Base-by-base conservation (phyloP, 2,888 invertebrate genomes). In the Heteromyza rotundicornis region DNA sequence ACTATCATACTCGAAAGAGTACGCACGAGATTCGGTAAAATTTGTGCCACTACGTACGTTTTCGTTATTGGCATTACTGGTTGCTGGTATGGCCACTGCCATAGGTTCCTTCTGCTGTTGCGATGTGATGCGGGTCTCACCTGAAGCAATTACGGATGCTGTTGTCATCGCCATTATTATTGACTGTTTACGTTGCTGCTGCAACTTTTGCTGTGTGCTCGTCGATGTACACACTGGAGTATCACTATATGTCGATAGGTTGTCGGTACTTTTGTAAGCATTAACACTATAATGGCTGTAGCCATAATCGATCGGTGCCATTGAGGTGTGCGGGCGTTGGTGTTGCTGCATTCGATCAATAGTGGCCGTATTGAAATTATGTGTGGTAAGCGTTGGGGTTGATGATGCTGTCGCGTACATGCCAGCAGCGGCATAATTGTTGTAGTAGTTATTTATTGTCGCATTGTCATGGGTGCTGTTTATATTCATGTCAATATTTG, bases 201-300 rank as follows among this genome's bases (percentile, higher is more conserved):
- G 76, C 17, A 40, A 20, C 20, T 67, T 73, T 1, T 69, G 65
- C 54, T 72, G 74, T 17, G 62, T 53, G 57, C 44, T 57, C 14
- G 3, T n/a, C n/a, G n/a, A 40, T 40, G n/a, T 32, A n/a, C 71
- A n/a, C n/a, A n/a, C 67, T 20, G 75, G 69, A 7, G 72, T 69
- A 14, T 79, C 80, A 47, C 77, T 78, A 50, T 73, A 79, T 0
- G 74, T 68, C 10, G 80, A 77, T 35, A 75, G 62, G 50, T 68
- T 77, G 27, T 75, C 75, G 27, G 66, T 50, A 53, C 58, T 66
- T 10, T 68, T 69, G 44, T 64, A 66, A 14, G 50, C 64, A 23
- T n/a, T n/a, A n/a, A n/a, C n/a, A n/a, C n/a, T n/a, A n/a, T 24
- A 36, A 36, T 63, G 68, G 81, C 88, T 88, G 80, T 89, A 67